Evolutionary conservation across 2,888 invertebrate genomes (phyloP).

Genomic region (Heliconius sara): DNA sequence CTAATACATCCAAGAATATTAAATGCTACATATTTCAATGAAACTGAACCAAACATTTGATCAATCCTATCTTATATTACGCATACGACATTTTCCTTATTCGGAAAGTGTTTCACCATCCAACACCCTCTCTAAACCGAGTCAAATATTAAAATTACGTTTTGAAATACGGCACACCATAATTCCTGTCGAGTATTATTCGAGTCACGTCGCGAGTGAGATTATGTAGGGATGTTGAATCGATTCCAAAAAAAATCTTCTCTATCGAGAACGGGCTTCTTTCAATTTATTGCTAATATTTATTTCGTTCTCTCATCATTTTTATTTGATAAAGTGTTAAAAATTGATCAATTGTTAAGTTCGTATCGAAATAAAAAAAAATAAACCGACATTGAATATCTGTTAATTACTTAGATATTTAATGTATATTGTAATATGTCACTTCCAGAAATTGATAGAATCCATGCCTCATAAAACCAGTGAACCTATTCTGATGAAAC

Average conservation of each 20-base stretch:
- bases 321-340: conserved; percentile 10
- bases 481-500: not conserved
- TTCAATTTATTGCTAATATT: conserved; percentile 43
- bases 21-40: not conserved
- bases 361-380: too few species aligned
- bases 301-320: conserved; percentile 34
- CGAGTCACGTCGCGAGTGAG: conserved; percentile 45
- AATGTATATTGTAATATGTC: too few species aligned
- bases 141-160: conserved; percentile 46
- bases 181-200: conserved; percentile 44
- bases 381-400: too few species aligned
- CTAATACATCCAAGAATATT: not conserved
- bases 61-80: conserved; percentile 19
- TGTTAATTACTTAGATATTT: too few species aligned
- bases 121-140: conserved; percentile 31
- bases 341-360: not conserved
- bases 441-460: too few species aligned
- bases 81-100: conserved; percentile 32
- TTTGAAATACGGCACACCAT: conserved; percentile 42
- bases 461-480: not conserved
- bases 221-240: conserved; percentile 47
- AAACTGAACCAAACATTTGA: not conserved
- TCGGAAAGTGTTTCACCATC: conserved; percentile 32
- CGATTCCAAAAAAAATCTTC: conserved; percentile 38
- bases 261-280: conserved; percentile 34